These are phyloP conservation scores for Axis porcinus DNA, from an alignment of 2,113 vertebrate genomes.

Conservation along the genomic window DNA sequence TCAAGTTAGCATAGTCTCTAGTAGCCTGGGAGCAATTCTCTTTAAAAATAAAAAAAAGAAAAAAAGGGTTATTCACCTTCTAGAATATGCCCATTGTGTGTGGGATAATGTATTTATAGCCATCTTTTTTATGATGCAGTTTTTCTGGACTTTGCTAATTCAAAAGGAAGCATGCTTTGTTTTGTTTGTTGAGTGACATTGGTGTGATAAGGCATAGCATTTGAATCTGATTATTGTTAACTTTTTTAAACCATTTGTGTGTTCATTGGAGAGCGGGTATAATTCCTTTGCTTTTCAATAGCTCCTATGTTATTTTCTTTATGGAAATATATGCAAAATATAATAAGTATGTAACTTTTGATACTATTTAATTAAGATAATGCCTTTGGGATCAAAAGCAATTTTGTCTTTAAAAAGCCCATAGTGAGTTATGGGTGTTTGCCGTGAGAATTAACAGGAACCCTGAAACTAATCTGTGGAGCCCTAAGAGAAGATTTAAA, in stretches of 20 bases:
- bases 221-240: background rate
- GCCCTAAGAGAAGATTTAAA: background rate
- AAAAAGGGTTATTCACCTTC: background rate
- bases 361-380: background rate
- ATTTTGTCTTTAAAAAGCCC: background rate
- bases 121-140: background rate
- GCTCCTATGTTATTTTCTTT: background rate
- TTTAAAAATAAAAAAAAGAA: background rate
- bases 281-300: background rate
- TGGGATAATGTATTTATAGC: background rate
- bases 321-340: background rate
- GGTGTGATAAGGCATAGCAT: background rate
- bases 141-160: slow-evolving; percentile 4
- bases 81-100: background rate
- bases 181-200: background rate
- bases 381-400: background rate
- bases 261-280: background rate
- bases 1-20: background rate
- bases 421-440: background rate
- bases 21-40: background rate
- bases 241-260: background rate
- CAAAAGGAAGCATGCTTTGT: background rate
- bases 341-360: background rate
- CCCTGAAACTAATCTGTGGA: background rate
- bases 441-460: background rate